phyloP scores from a whole-genome alignment of 2,888 invertebrate species.

The Mayetiola destructor region DNA sequence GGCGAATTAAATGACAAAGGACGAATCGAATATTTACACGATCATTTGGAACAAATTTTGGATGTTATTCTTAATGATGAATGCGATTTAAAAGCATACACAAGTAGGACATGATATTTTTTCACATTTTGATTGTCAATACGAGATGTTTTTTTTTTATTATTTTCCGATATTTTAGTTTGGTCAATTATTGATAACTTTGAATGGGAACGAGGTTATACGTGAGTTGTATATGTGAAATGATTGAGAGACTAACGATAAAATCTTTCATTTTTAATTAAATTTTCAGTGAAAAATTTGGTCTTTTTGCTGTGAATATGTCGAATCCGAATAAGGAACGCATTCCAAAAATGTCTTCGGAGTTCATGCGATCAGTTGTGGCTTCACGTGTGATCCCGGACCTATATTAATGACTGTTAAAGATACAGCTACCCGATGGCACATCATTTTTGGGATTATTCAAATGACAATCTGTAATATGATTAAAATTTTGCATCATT shows the following conservation, averaged over 20 bases:
- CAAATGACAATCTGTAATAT: too few relatives aligned
- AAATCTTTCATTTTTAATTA: not conserved
- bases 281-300: constrained; percentile 44
- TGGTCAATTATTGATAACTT: constrained; percentile 30
- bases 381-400: not conserved
- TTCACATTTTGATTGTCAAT: not conserved
- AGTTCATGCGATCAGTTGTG: constrained; percentile 12
- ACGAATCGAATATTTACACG: constrained; percentile 27
- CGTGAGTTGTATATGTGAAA: constrained; percentile 21
- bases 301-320: constrained; percentile 50
- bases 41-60: constrained; percentile 25
- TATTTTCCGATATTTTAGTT: constrained; percentile 9
- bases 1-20: constrained; percentile 29
- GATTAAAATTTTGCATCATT: too few relatives aligned
- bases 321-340: constrained; percentile 39
- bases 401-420: too few relatives aligned
- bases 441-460: too few relatives aligned
- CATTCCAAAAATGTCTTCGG: constrained; percentile 44
- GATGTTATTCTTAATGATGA: constrained; percentile 24
- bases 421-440: too few relatives aligned
- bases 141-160: not conserved
- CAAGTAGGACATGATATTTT: constrained; percentile 14
- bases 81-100: constrained; percentile 26
- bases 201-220: constrained; percentile 27
- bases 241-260: not conserved